phyloP scores from a whole-genome alignment of 1,140 invertebrate genomes.

The Drosophila micromelanica region DNA sequence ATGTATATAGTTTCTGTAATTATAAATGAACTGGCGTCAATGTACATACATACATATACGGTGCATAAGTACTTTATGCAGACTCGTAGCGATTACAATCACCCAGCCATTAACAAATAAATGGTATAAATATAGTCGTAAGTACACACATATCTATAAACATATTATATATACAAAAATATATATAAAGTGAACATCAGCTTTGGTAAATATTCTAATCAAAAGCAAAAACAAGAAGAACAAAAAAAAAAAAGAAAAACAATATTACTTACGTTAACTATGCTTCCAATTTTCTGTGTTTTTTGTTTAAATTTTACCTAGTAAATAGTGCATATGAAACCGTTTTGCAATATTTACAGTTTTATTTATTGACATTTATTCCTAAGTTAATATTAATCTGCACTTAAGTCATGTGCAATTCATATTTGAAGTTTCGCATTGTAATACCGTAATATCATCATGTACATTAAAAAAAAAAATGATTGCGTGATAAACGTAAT shows the following conservation, averaged over 20 bases:
- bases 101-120: neutral
- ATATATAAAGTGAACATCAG: conserved; percentile 7
- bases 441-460: neutral
- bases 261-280: conserved; percentile 36
- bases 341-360: conserved; percentile 59
- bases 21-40: neutral
- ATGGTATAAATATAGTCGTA: neutral
- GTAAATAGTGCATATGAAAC: conserved; percentile 31
- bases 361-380: conserved; percentile 43
- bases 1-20: neutral
- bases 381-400: conserved; percentile 10
- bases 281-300: conserved; percentile 68
- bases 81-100: neutral
- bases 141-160: conserved; percentile 9
- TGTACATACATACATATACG: neutral
- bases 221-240: conserved; percentile 22
- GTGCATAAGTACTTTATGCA: neutral
- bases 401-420: neutral
- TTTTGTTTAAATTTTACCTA: conserved; percentile 43
- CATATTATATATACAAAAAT: neutral
- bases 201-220: conserved; percentile 43
- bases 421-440: neutral
- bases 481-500: neutral
- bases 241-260: neutral
- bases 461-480: neutral